phyloP scores from a whole-genome alignment of 2,797 vertebrate species.

The Pseudomugil tenellus region DNA sequence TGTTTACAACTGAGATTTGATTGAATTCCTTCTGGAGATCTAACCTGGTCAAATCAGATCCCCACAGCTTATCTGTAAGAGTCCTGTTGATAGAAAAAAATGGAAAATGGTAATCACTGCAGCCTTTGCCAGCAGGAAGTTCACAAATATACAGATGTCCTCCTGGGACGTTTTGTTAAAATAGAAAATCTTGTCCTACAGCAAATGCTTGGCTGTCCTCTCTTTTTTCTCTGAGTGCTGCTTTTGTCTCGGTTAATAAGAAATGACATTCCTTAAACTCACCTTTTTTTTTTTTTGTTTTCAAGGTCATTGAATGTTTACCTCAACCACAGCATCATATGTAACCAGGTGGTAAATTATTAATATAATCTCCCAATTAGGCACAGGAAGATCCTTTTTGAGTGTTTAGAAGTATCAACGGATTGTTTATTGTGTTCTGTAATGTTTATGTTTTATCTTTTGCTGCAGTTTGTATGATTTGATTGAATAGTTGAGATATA shows the following conservation, averaged over 20 bases:
- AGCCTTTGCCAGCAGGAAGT: slow-evolving; percentile 25
- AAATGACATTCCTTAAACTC: slow-evolving; percentile 20
- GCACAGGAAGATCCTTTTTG: no score
- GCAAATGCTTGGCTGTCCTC: slow-evolving; percentile 16
- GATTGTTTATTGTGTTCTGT: not conserved
- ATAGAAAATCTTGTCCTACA: not conserved
- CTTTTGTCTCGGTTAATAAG: slow-evolving; percentile 30
- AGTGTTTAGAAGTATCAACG: no score
- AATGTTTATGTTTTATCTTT: not conserved
- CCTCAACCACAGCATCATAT: slow-evolving; percentile 18
- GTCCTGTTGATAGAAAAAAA: slow-evolving; percentile 52
- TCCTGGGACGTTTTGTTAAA: slow-evolving; percentile 25
- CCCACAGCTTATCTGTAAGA: slow-evolving; percentile 57
- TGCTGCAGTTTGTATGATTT: not conserved
- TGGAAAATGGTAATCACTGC: slow-evolving; percentile 50
- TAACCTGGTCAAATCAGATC: slow-evolving; percentile 52
- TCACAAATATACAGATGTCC: slow-evolving; percentile 36
- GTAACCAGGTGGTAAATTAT: no score
- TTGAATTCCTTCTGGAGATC: slow-evolving; percentile 49
- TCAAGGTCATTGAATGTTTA: slow-evolving; percentile 14
- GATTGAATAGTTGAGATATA: not conserved
- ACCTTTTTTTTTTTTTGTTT: slow-evolving; percentile 1
- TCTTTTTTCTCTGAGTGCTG: slow-evolving; percentile 3
- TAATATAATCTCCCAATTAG: no score
- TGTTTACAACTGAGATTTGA: slow-evolving; percentile 60